Evolutionary conservation across 2,888 invertebrate species (phyloP).

Genomic region (Cepaea hortensis): DNA sequence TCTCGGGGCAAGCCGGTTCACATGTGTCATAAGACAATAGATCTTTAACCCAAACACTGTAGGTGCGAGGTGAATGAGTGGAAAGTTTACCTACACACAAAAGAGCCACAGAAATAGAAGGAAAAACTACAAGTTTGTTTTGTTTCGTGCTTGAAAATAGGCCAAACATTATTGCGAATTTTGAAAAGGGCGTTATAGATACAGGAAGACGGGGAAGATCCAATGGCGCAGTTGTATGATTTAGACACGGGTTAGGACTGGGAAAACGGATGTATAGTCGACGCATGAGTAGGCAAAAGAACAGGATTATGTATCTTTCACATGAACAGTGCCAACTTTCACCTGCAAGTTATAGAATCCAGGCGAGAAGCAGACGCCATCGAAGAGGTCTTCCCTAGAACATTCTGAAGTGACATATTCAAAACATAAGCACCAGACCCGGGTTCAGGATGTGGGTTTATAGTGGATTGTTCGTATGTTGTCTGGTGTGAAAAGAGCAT

Average conservation of each 20-base stretch:
- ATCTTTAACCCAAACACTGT: conserved; percentile 1
- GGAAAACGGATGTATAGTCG: not conserved
- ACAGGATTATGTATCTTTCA: not conserved
- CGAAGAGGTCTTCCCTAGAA: not conserved
- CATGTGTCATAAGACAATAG: not conserved
- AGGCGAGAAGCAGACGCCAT: not conserved
- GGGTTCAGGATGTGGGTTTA: not conserved
- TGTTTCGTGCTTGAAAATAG: conserved; percentile 1
- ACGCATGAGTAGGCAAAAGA: not conserved
- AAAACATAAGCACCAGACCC: not conserved
- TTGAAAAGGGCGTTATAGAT: conserved; percentile 2
- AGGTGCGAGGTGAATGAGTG: not conserved
- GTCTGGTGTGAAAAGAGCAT: too few species aligned
- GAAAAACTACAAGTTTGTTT: not conserved
- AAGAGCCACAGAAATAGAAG: not conserved
- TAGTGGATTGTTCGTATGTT: too few species aligned
- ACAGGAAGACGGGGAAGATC: not conserved
- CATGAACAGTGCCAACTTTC: conserved; percentile 8
- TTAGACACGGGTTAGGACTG: not conserved
- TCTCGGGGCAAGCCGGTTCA: not conserved
- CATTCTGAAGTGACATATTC: not conserved
- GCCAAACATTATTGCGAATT: not conserved
- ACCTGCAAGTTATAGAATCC: not conserved
- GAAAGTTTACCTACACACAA: not conserved
- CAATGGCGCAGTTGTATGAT: not conserved